Percentiles rank a stretch among this genome's conserved stretches.
Evolutionary conservation across 2,113 vertebrate genomes (phyloP).

Genomic region (Xiphophorus couchianus): DNA sequence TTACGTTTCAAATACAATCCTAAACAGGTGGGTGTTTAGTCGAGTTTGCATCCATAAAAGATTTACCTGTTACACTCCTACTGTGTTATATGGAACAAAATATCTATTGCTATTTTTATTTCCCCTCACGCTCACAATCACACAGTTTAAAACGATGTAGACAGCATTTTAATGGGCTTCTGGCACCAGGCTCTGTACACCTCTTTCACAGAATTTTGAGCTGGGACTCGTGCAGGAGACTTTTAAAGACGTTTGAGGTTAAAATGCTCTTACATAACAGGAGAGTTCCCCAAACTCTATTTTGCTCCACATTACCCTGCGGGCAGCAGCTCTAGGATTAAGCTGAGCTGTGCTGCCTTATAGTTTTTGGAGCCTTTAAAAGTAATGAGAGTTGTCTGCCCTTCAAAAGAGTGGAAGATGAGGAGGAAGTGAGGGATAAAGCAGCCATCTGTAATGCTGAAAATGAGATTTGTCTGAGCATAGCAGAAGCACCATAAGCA

Average conservation of each 20-base stretch:
- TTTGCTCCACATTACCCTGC: slow-evolving; percentile 39
- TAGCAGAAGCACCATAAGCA: slow-evolving; percentile 19
- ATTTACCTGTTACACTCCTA: too few relatives aligned
- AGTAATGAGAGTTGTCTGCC: slow-evolving; percentile 43
- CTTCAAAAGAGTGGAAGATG: slow-evolving; percentile 30
- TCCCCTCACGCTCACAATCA: too few relatives aligned
- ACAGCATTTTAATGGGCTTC: too few relatives aligned
- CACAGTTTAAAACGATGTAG: too few relatives aligned
- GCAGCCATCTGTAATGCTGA: slow-evolving; percentile 28
- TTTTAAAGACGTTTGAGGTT: slow-evolving; percentile 1
- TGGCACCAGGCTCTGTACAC: too few relatives aligned
- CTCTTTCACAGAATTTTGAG: too few relatives aligned
- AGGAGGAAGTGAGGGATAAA: slow-evolving; percentile 35
- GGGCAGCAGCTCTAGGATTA: slow-evolving; percentile 59
- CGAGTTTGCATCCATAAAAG: too few relatives aligned
- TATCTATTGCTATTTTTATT: too few relatives aligned
- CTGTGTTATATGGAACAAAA: too few relatives aligned
- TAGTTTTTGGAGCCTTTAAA: slow-evolving; percentile 39
- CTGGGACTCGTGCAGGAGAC: too few relatives aligned
- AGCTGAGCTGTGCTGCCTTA: slow-evolving; percentile 46
- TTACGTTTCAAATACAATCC: too few relatives aligned
- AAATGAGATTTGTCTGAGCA: slow-evolving; percentile 34
- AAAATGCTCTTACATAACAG: slow-evolving; percentile 61
- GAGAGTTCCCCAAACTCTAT: slow-evolving; percentile 45
- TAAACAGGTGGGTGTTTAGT: too few relatives aligned